Evolutionary conservation across 1,140 invertebrate genomes (phyloP), one percentile per base, ranked within the genome.

Genomic region (Drosophila kepulauana): DNA sequence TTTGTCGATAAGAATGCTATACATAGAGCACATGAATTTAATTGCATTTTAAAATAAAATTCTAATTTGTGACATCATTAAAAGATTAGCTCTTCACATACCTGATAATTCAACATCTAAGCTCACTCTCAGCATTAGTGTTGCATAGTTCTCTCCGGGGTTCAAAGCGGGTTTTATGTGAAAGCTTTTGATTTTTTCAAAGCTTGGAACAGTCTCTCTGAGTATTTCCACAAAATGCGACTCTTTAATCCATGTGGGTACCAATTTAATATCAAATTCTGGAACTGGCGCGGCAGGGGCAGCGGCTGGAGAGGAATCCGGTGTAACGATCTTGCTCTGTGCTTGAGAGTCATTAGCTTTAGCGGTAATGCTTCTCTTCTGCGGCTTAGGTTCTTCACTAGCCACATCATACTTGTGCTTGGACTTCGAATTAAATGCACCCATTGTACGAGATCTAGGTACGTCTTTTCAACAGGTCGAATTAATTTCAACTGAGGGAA

Each of bases 161-260:
- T 20, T 38, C 45, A 82, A 16, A 3, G 68, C 80, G 13, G 70
- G 71, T 16, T 69, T 59, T 7, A 54, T 62, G 10, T 30, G 43
- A 46, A 80, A 82, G 54, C 67, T 63, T 38, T 54, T 33, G n/a
- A 86, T 78, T 15, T 75, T 68, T 58, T 92, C 75, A 43, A 89
- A 79, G 6, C 68, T 66, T 45, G 92, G 90, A 11, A 89, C 67
- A 33, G 51, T 52, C 56, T 91, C 78, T 56, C 80, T 91, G 2
- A 94, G 71, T 49, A 93, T 70, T 71, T 91, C 91, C 58, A 93
- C 77, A 5, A 92, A 69, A 11, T 93, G 93, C 52, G 91, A 70
- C 48, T 78, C 54, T 69, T 93, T 92, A 62, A 94, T 63, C 93
- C 93, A 94, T 45, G 75, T 8, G 61, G 91, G 91, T 54, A 68